Percentiles rank a stretch among this genome's conserved stretches.
These are phyloP conservation scores for Dicaeum eximium DNA, from an alignment of 2,113 vertebrate genomes.

Conservation along the genomic window DNA sequence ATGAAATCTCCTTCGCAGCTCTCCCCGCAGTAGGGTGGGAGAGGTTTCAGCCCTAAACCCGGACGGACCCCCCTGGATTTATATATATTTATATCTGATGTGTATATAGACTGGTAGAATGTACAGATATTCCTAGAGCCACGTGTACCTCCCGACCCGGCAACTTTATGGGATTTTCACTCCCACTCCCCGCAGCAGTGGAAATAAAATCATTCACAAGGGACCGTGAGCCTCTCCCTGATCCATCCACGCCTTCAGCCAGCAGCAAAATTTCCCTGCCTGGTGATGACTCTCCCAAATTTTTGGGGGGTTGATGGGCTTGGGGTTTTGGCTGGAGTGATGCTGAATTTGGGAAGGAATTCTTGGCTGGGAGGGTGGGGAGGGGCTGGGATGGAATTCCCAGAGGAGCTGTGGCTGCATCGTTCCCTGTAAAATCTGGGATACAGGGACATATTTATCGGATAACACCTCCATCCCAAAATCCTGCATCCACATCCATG, in stretches of 20 bases:
- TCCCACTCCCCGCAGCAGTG: slow-evolving; percentile 29
- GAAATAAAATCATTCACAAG: slow-evolving; percentile 60
- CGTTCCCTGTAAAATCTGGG: neutral
- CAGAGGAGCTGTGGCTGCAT: neutral
- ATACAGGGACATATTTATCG: neutral
- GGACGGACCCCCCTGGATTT: neutral
- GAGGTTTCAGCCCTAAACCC: slow-evolving; percentile 24
- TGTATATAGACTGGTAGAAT: slow-evolving; percentile 60
- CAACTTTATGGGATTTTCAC: slow-evolving; percentile 12
- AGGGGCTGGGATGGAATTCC: neutral
- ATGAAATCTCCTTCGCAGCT: neutral
- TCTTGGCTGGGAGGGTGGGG: neutral
- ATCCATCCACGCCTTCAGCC: neutral
- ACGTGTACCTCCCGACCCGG: neutral
- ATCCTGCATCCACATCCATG: neutral
- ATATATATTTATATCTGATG: slow-evolving; percentile 48
- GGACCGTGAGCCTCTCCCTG: neutral
- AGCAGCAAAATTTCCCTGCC: neutral
- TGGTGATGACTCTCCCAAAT: accelerated
- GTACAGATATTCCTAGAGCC: slow-evolving; percentile 48
- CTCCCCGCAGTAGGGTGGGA: neutral
- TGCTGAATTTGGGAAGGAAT: neutral
- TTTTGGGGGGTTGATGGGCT: neutral
- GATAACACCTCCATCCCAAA: neutral
- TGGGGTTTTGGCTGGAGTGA: accelerated